Evolutionary conservation across 2,797 vertebrate genomes (phyloP).

Genomic region (Argentina silus): DNA sequence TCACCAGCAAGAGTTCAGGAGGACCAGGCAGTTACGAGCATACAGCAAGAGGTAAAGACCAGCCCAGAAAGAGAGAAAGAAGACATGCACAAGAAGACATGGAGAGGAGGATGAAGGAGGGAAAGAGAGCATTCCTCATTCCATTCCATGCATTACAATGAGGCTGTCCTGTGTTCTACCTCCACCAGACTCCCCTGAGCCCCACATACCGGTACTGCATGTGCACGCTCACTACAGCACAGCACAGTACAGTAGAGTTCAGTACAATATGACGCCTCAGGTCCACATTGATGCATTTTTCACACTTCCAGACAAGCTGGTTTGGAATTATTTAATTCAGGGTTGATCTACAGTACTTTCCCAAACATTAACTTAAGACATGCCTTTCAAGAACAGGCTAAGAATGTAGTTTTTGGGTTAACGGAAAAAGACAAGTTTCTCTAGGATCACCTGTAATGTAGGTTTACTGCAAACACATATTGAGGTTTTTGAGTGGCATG

Average conservation of each 20-base stretch:
- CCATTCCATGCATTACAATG: too few relatives aligned
- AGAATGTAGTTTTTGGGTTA: too few relatives aligned
- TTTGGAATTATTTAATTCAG: constrained; percentile 26
- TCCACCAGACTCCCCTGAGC: too few relatives aligned
- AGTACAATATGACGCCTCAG: constrained; percentile 30
- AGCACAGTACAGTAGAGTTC: constrained; percentile 5
- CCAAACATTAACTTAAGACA: constrained; percentile 36
- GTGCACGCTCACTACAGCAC: not conserved
- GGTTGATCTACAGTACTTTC: constrained; percentile 40
- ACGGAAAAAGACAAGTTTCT: too few relatives aligned
- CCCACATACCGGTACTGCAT: constrained; percentile 27
- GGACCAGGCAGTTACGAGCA: not conserved
- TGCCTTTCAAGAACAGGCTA: too few relatives aligned
- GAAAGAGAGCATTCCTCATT: constrained; percentile 23
- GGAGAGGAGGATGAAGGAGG: constrained; percentile 25
- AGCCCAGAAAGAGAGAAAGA: constrained; percentile 14
- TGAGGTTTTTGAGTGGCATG: not conserved
- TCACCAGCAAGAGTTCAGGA: not conserved
- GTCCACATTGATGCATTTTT: constrained; percentile 47
- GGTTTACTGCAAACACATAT: not conserved
- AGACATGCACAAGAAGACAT: constrained; percentile 26
- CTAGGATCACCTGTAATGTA: not conserved
- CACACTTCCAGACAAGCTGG: constrained; percentile 44
- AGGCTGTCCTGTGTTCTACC: too few relatives aligned
- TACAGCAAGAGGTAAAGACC: constrained; percentile 12